These are phyloP conservation scores for Periophthalmus modestus DNA, from an alignment of 2,113 vertebrate genomes.

Conservation along the genomic window DNA sequence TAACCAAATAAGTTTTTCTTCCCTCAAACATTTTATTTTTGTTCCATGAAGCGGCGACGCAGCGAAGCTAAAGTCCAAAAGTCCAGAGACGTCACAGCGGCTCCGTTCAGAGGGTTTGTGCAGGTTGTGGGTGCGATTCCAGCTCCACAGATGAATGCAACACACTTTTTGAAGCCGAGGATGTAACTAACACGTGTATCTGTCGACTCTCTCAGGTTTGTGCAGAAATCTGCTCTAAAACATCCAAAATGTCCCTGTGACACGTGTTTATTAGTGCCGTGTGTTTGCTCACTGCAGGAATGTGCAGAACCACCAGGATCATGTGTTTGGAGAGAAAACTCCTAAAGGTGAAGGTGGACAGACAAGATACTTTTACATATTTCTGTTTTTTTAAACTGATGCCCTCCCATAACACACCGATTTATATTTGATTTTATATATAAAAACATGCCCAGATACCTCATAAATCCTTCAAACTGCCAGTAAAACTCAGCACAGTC, in stretches of 20 bases:
- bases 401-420: not conserved
- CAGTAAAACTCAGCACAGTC: no score
- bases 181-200: constrained; percentile 40
- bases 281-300: constrained; percentile 53
- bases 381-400: not conserved
- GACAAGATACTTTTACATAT: not conserved
- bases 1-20: no score
- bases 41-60: no score
- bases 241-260: constrained; percentile 57
- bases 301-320: no score
- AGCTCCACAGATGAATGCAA: no score
- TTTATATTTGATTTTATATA: not conserved
- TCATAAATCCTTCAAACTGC: not conserved
- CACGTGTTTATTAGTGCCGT: constrained; percentile 54
- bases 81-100: no score
- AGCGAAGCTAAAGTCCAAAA: no score
- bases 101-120: no score
- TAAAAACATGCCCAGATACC: not conserved
- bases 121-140: no score
- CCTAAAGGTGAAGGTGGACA: not conserved
- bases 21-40: no score
- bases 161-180: no score
- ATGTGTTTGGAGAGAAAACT: constrained; percentile 7
- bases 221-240: constrained; percentile 62
- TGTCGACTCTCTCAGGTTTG: not conserved